Evolutionary conservation across 2,113 vertebrate genomes (phyloP), one percentile per base, ranked within the genome.

Genomic region (Lycaon pictus): DNA sequence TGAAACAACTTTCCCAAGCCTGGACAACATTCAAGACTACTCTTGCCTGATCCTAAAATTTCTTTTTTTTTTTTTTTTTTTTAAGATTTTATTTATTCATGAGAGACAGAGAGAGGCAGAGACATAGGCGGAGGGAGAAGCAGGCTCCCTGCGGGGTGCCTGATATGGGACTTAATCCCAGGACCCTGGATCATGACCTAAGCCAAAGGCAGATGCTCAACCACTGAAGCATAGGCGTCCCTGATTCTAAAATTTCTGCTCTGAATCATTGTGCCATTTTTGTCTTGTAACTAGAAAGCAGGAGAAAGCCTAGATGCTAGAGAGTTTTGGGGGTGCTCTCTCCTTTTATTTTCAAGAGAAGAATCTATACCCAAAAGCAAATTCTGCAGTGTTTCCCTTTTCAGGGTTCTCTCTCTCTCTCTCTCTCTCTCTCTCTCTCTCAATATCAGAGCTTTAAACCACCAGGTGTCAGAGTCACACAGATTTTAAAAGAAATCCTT

Each of bases 401-500:
- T 77, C 29, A 22, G 25, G 12, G 32, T 13, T 7, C 22, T 85
- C 2, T n/a, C 63, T 60, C 58, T 8, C 20, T 60, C 58, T 8
- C 20, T 60, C 58, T 22, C 22, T 67, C 65, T 32, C 15, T 67
- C 13, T 13, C 27, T 65, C 27, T 67, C 15, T 67, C 3, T 62
- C 0, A 62, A 20, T 27, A n/a, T 25, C 32, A 80, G 53, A 86
- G 63, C 29, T 77, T 93, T 81, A 65, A 88, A 88, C 65, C 53
- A 93, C 77, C 48, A 72, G 83, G 25, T 92, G 87, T 92, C 93
- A 95, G 53, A 60, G 29, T 85, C 51, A 5, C 51, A 9, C 27
- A 43, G 81, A 76, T 92, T 82, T 92, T 92, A 32, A 82, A 77
- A 87, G 8, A 72, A 80, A 60, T 91, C 37, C 29, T 77, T 55